Evolutionary conservation across 2,797 vertebrate species (phyloP), one percentile per base, ranked within the genome.

Genomic region (Chaenodraco wilsoni): DNA sequence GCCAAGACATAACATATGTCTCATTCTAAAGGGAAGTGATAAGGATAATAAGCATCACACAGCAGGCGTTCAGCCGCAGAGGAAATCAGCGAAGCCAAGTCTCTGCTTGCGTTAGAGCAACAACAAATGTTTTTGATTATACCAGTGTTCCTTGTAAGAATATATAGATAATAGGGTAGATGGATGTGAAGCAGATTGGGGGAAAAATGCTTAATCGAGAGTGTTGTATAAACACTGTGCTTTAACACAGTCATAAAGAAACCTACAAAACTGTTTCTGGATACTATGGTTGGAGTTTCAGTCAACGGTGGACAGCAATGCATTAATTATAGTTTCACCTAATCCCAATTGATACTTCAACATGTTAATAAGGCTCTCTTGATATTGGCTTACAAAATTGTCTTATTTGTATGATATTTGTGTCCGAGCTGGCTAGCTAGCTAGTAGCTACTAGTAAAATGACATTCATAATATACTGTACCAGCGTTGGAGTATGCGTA

Each of bases 1-100:
- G 41, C 70, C 65, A 73, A 12, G 4, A 59, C 44, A 33, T 9
- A 76, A 43, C 69, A 78, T 84, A 72, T 76, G 65, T 67, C 57
- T 74, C 43, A 31, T 31, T 69, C 48, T 58, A 31, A 65, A 60
- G n/a, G 50, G 40, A 46, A 27, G 58, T 16, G 19, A 75, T 46
- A 64, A 50, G 54, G 48, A 59, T 15, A 52, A 72, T 54, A 49
- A 33, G 50, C 71, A 73, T 65, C 23, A 19, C 27, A 19, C 19
- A 49, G 54, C 27, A 74, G 55, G 23, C 17, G 44, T 51, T 65
- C 50, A 65, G 45, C 56, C 33, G 56, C 46, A 54, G 50, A 54
- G 64, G 45, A 74, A 58, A 31, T 52, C 3, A 31, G 5, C 1
- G 10, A 13, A 56, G 69, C 56, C 51, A 69, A 62, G 49, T 57